Evolutionary conservation across 2,113 vertebrate genomes (phyloP), one percentile per base, ranked within the genome.

Genomic region (Plectropomus leopardus): DNA sequence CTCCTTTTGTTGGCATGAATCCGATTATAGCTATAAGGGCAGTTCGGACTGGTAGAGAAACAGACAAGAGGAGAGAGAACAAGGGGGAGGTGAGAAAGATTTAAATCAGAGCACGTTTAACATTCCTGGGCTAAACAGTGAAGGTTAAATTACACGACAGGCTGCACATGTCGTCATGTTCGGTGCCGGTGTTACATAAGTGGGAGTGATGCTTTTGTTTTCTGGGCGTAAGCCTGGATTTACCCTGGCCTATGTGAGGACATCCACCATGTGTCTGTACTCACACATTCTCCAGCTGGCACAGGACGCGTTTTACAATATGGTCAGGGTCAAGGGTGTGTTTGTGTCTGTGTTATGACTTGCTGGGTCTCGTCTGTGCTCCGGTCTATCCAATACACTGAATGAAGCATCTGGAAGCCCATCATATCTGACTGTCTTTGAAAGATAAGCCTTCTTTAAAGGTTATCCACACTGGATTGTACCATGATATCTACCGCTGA

Each of bases 1-100:
- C 98, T 88, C 98, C 98, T 95, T 98, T 99, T 42, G 98, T 99
- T 79, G 98, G 98, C 98, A 99, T 99, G 94, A 99, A 99, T 90
- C 98, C 98, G 76, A 99, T 99, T 80, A 99, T 99, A 61, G 98
- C 98, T 89, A 99, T 95, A 61, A 99, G 94, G 44, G 98, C 98
- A 11, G 98, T 99, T 88, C 98, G 96, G 82, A 99, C 98, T 99
- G 83, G 87, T 95, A 94, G 19, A 94, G 86, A 95, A 36, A 82
- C 9, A 28, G 24, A 73, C 13, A 80, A 60, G 40, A 42, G 9
- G 26, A 66, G 17, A 15, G 26, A 24, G 36, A 32, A 78, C 16
- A 83, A 79, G 60, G 42, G 47, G 7, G 42, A 34, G 9, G 68
- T 47, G 21, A 67, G 6, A 72, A 73, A 63, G 44, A 32, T 34